phyloP scores from a whole-genome alignment of 1,140 invertebrate species.

The Planococcus citri region DNA sequence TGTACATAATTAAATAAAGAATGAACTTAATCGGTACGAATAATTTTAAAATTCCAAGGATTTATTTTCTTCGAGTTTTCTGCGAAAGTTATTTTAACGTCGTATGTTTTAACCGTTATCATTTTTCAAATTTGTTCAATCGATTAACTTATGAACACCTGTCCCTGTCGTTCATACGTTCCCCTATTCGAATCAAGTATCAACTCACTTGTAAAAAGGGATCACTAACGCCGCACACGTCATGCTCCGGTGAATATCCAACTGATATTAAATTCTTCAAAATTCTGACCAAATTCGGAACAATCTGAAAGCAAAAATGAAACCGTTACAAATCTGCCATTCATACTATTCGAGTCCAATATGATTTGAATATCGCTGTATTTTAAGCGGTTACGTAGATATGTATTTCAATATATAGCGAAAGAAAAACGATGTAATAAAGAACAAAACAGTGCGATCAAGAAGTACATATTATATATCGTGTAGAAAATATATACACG shows the following conservation, averaged over 20 bases:
- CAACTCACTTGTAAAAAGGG: conserved; percentile 85
- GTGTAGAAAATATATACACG: not conserved
- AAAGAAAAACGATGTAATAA: not conserved
- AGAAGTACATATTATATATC: not conserved
- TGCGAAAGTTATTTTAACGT: no score
- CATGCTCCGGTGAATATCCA: conserved; percentile 98
- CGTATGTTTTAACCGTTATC: no score
- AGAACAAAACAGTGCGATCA: not conserved
- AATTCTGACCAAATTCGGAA: conserved; percentile 94
- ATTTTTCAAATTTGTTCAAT: no score
- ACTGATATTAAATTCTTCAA: conserved; percentile 96
- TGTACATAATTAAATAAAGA: no score
- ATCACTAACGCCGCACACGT: conserved; percentile 98
- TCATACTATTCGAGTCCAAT: not conserved
- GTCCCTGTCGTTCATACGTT: no score
- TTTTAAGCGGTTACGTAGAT: not conserved
- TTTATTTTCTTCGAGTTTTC: no score
- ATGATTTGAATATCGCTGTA: not conserved
- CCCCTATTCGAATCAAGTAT: not conserved
- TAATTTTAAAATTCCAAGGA: no score
- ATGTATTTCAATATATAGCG: not conserved
- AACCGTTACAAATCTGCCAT: not conserved
- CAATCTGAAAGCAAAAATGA: conserved; percentile 62
- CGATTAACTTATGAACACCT: no score
- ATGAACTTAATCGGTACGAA: no score